Conservation (phyloP, 1,140 invertebrate genomes). For the Panagrolaimus sp. region DNA sequence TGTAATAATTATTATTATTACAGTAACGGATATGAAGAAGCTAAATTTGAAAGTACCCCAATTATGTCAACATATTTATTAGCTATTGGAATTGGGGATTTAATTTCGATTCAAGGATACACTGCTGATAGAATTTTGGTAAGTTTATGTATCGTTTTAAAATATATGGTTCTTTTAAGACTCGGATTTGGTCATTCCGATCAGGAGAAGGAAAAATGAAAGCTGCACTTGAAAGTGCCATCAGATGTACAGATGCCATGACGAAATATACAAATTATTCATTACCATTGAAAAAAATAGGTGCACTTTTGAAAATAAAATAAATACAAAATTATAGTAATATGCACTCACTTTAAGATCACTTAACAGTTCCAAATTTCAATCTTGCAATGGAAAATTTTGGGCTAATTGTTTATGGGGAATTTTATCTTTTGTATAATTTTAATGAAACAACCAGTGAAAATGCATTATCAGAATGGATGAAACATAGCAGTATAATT, state of each 20-base stretch:
- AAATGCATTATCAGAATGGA: not conserved
- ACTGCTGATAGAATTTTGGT: not conserved
- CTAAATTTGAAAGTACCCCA: no score
- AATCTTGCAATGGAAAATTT: conserved; percentile 2
- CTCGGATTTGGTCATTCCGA: not conserved
- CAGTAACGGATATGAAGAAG: no score
- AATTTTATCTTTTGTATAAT: no score
- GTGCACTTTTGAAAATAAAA: no score
- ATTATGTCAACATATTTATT: conserved; percentile 6
- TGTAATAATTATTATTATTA: no score
- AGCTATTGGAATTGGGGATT: conserved; percentile 7
- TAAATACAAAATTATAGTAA: no score
- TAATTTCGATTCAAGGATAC: not conserved
- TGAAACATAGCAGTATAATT: no score
- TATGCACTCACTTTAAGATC: not conserved
- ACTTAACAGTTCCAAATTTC: not conserved
- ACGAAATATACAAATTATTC: not conserved
- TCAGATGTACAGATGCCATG: not conserved
- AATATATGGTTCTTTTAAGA: not conserved
- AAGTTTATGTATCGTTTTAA: not conserved
- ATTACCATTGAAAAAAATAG: not conserved
- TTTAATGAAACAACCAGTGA: not conserved
- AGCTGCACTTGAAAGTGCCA: not conserved
- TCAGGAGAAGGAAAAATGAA: not conserved
- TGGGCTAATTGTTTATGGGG: not conserved